Conservation (phyloP, 2,113 vertebrate genomes). For the Solenodon paradoxus region DNA sequence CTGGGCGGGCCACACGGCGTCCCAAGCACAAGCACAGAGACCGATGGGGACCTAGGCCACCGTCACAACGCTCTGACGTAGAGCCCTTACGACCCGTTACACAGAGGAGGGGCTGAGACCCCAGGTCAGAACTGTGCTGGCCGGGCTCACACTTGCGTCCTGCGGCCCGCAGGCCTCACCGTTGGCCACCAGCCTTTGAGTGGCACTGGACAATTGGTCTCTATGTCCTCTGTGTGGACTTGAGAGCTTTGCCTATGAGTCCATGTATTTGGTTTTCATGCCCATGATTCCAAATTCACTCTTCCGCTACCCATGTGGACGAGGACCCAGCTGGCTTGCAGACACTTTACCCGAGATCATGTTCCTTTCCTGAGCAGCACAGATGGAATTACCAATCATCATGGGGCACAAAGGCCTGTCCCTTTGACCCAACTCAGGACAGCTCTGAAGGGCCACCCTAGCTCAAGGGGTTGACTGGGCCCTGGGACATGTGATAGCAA, state of each 20-base stretch:
- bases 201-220: background rate
- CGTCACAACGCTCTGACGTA: background rate
- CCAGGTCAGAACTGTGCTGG: background rate
- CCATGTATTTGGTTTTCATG: background rate
- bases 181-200: background rate
- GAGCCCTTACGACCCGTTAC: background rate
- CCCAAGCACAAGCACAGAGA: background rate
- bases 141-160: background rate
- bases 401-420: no score
- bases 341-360: no score
- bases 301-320: rapidly evolving
- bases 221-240: background rate
- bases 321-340: no score
- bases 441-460: no score
- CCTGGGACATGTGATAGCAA: rapidly evolving
- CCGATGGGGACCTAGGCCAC: rapidly evolving
- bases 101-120: rapidly evolving
- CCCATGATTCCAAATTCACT: background rate
- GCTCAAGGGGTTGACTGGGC: no score
- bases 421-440: no score
- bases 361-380: no score
- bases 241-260: no score
- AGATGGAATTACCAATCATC: no score
- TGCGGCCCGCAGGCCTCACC: background rate
- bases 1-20: background rate